A percentile compares a stretch with the other conserved stretches of the same genome.
phyloP scores from a whole-genome alignment of 2,113 vertebrate genomes.

The Corythornis vintsioides region DNA sequence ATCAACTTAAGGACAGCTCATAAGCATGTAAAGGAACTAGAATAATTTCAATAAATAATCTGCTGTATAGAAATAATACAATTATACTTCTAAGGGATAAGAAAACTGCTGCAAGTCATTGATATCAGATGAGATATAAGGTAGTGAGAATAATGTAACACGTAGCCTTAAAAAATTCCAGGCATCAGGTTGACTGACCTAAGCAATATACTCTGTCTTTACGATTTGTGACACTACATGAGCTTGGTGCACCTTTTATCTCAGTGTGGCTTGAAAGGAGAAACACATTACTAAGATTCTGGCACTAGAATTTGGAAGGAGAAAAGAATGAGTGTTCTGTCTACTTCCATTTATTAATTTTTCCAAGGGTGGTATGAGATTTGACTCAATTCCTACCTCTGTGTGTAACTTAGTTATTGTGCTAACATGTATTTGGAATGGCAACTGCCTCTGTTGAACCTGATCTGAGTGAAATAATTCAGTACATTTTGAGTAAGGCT shows the following conservation, averaged over 20 bases:
- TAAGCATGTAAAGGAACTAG: not conserved
- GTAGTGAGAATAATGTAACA: not conserved
- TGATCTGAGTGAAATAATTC: not conserved
- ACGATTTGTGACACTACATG: not conserved
- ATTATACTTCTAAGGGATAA: not conserved
- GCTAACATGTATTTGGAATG: not conserved
- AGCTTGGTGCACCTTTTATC: not conserved
- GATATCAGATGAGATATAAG: not conserved
- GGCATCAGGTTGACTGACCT: not conserved
- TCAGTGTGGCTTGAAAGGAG: not conserved
- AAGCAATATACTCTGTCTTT: not conserved
- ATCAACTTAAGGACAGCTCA: not conserved
- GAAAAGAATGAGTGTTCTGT: not conserved
- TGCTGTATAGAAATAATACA: not conserved
- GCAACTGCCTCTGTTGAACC: not conserved
- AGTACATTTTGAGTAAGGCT: not conserved
- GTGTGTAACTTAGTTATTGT: not conserved
- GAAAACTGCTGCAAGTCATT: not conserved
- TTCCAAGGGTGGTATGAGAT: not conserved
- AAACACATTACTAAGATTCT: not conserved
- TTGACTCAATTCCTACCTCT: not conserved
- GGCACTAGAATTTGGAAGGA: not conserved
- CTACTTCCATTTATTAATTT: not conserved
- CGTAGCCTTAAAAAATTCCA: not conserved
- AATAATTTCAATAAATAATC: not conserved